These are phyloP conservation scores for Carollia perspicillata DNA, from an alignment of 2,113 vertebrate genomes.

Conservation along the genomic window DNA sequence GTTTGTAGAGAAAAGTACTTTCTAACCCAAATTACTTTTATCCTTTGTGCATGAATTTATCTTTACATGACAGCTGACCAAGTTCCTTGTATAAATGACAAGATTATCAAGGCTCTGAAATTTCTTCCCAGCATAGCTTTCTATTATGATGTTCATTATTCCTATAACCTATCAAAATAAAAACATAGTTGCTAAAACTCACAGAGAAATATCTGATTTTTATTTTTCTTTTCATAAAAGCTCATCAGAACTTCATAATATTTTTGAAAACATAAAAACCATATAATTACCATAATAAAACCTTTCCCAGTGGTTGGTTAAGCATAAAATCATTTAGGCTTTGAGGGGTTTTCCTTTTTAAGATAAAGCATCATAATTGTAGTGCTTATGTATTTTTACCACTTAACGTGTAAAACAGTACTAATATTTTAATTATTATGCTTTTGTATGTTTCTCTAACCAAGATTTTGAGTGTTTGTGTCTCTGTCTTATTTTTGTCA, in stretches of 20 bases:
- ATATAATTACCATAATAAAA: background rate
- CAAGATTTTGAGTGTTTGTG: background rate
- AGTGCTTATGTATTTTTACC: background rate
- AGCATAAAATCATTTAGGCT: background rate
- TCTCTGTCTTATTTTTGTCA: background rate
- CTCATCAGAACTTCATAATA: background rate
- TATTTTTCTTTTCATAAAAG: background rate
- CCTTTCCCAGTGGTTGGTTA: background rate
- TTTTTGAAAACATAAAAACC: background rate
- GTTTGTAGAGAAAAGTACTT: conserved; percentile 44
- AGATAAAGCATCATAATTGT: background rate
- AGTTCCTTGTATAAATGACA: conserved; percentile 27
- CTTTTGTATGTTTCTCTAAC: background rate
- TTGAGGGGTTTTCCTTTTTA: background rate
- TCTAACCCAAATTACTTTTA: conserved; percentile 57
- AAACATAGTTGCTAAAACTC: background rate
- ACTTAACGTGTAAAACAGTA: background rate
- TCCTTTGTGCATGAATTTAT: background rate
- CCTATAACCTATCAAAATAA: conserved; percentile 38
- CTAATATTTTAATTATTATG: background rate
- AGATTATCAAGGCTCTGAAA: background rate
- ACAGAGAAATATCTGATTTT: background rate
- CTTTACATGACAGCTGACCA: conserved; percentile 5
- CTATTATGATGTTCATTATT: background rate
- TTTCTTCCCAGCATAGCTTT: background rate